Conservation (phyloP, 2,888 invertebrate species). For the Pristionchus fissidentatus region DNA sequence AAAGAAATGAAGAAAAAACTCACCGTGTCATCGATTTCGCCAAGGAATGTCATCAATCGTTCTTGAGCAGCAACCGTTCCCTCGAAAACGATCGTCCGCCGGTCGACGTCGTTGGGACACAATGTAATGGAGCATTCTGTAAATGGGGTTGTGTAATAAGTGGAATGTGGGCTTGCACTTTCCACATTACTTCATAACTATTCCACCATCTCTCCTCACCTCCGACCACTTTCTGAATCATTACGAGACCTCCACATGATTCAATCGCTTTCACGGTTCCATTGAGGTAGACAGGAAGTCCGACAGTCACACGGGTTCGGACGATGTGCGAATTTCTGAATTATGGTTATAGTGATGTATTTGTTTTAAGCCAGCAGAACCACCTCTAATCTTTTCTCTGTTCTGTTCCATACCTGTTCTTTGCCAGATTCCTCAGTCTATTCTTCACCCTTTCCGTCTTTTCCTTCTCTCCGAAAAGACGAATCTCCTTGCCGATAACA, state of each 20-base stretch:
- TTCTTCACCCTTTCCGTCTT: background rate
- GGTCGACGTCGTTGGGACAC: background rate
- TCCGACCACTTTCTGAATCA: slow-evolving; percentile 15
- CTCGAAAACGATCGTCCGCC: slow-evolving; percentile 12
- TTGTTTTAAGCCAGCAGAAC: no score
- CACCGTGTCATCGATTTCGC: slow-evolving; percentile 9
- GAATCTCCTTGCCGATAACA: slow-evolving; percentile 33
- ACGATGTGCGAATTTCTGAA: background rate
- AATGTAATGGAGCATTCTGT: background rate
- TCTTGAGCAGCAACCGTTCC: slow-evolving; percentile 31
- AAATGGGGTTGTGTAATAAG: background rate
- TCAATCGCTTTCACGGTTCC: background rate
- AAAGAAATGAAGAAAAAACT: no score
- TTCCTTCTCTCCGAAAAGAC: slow-evolving; percentile 18
- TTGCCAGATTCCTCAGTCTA: background rate
- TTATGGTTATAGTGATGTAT: no score
- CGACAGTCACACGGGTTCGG: background rate
- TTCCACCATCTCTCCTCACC: no score
- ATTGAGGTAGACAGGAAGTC: background rate
- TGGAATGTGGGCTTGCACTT: no score
- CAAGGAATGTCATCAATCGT: slow-evolving; percentile 2
- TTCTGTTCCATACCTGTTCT: background rate
- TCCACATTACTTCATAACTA: no score
- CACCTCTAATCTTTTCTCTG: background rate
- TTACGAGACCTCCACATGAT: background rate